Conservation (phyloP, 2,888 invertebrate species). For the Noctua comes region DNA sequence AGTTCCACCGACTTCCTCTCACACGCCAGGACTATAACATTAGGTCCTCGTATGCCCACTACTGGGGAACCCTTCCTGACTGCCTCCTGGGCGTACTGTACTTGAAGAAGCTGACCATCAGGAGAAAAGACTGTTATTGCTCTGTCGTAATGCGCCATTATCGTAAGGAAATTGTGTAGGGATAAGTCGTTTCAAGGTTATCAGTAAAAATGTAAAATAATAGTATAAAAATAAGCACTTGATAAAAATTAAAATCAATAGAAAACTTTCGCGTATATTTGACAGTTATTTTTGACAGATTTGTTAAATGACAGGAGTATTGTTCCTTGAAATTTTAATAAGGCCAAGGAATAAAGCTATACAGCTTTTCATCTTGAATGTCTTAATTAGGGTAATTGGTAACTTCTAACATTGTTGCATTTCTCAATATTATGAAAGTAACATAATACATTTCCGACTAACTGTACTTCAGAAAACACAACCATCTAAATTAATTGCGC, state of each 20-base stretch:
- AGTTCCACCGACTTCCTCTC: conserved; percentile 99
- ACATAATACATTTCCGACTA: neutral
- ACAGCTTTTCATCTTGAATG: neutral
- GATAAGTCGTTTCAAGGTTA: neutral
- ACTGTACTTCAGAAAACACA: neutral
- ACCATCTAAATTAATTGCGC: conserved; percentile 30
- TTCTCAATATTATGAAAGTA: neutral
- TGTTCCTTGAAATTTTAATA: neutral
- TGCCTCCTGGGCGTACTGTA: conserved; percentile 99
- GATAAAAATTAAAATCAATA: neutral
- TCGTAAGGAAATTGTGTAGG: accelerated
- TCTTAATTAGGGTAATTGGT: neutral
- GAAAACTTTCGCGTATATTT: conserved; percentile 16
- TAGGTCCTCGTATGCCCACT: conserved; percentile 97
- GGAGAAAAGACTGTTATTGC: conserved; percentile 99
- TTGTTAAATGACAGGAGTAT: neutral
- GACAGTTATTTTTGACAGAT: conserved; percentile 34
- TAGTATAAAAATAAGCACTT: conserved; percentile 9
- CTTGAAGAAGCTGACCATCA: conserved; percentile 99
- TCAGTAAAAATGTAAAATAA: conserved; percentile 4
- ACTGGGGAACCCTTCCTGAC: conserved; percentile 95
- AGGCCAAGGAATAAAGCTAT: neutral
- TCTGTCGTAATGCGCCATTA: conserved; percentile 95
- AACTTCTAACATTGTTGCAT: neutral
- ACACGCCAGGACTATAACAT: conserved; percentile 98